Evolutionary conservation across 1,140 invertebrate genomes (phyloP), one percentile per base, ranked within the genome.

Genomic region (Bombus waltoni): DNA sequence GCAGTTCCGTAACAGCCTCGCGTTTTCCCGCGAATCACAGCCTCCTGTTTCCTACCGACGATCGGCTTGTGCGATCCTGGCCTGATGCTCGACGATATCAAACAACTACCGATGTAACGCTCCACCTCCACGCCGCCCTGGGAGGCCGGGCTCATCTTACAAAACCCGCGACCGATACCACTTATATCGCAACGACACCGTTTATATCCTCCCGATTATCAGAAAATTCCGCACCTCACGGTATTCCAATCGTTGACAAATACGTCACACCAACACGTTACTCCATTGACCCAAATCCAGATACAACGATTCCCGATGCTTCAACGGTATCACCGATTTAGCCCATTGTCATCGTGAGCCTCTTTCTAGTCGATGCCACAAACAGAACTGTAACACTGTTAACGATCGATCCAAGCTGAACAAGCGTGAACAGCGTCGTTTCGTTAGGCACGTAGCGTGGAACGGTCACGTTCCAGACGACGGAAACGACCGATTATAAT

Each of bases 41-140:
- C 57, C 11, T 89, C 88, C 40, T 85, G 88, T 68, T 94, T 93
- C 81, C 93, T 93, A 1, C 86, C 68, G 10, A 87, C 86, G 32
- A 87, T 85, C 3, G 91, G 73, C 62, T 93, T 95, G 90, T 96
- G 96, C 92, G 96, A 95, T 92, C 76, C 71, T 3, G 90, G 74
- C 13, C 93, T 86, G 8, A 90, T 90, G 79, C 87, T 93, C 93
- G 95, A 95, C 28, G 96, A 96, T 79, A 97, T 97, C 71, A 97
- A 92, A 92, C 96, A 97, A 85, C 96, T 96, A 82, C 96, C 97
- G 85, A 97, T 96, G 93, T 97, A 97, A 90, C 96, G 95, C 94
- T 97, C 96, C 89, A 97, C 96, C 94, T 96, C 96, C 78, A 97
- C 90, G 80, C 94, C 93, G 86, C 95, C 95, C 92, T 96, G 95